Evolutionary conservation across 2,888 invertebrate genomes (phyloP).

Genomic region (Drosophila borealis): DNA sequence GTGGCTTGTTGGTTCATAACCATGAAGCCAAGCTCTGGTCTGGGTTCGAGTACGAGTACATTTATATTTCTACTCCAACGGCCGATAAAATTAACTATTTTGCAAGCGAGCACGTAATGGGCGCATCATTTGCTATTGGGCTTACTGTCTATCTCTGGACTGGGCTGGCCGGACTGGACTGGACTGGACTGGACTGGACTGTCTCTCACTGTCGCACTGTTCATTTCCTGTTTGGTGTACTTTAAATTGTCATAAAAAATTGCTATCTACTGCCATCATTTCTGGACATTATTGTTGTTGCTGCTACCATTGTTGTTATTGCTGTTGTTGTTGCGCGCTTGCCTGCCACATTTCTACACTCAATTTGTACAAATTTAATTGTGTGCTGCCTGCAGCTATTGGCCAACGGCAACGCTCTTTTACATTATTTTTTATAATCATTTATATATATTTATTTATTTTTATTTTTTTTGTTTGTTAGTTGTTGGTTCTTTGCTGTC

Average conservation of each 20-base stretch:
- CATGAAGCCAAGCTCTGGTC: constrained; percentile 56
- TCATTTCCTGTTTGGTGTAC: constrained; percentile 71
- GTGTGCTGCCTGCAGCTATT: constrained; percentile 62
- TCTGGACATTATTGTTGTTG: constrained; percentile 35
- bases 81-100: constrained; percentile 78
- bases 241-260: constrained; percentile 77
- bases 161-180: neutral
- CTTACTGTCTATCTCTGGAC: constrained; percentile 17
- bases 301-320: constrained; percentile 18
- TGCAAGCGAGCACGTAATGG: constrained; percentile 70
- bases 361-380: constrained; percentile 80
- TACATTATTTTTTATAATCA: constrained; percentile 60
- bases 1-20: constrained; percentile 69
- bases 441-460: constrained; percentile 45
- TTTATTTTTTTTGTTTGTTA: constrained; percentile 47
- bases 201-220: constrained; percentile 19
- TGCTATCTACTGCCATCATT: constrained; percentile 68
- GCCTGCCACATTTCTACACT: constrained; percentile 73
- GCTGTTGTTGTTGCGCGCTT: constrained; percentile 41
- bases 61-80: constrained; percentile 73
- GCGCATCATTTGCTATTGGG: constrained; percentile 67
- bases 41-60: constrained; percentile 43
- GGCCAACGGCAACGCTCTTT: constrained; percentile 27
- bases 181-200: too few species aligned
- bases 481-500: constrained; percentile 59